These are phyloP conservation scores for Acromyrmex echinatior DNA, from an alignment of 1,140 invertebrate species.

Conservation along the genomic window DNA sequence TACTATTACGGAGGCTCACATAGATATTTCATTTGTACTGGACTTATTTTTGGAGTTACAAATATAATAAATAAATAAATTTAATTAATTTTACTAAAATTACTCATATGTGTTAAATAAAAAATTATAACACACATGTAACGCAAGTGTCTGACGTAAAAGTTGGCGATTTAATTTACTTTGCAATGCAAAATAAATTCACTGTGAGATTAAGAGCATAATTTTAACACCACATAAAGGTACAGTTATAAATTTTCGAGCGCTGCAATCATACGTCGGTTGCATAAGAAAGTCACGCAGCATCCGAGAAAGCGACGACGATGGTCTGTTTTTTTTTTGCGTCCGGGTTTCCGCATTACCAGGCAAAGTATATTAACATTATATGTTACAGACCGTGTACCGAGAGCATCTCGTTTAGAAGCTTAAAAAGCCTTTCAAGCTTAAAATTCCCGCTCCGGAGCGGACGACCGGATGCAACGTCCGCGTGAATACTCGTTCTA, in stretches of 20 bases:
- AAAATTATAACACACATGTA: not conserved
- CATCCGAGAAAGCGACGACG: not conserved
- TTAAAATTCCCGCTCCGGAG: conserved; percentile 24
- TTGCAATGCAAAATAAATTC: not conserved
- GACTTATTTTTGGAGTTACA: too few relatives aligned
- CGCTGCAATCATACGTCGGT: not conserved
- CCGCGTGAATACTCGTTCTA: conserved; percentile 38
- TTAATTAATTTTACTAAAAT: too few relatives aligned
- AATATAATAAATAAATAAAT: too few relatives aligned
- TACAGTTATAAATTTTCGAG: conserved; percentile 1
- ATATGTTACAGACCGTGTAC: not conserved
- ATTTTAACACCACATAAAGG: not conserved
- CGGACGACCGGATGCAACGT: not conserved
- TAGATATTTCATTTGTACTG: too few relatives aligned
- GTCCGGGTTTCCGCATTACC: conserved; percentile 37
- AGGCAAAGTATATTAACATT: conserved; percentile 30
- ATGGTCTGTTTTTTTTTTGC: conserved; percentile 34
- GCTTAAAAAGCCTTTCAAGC: conserved; percentile 48
- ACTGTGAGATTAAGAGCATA: not conserved
- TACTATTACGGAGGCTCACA: too few relatives aligned
- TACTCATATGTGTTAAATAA: not conserved
- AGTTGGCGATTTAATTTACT: not conserved
- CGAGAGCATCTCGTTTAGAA: conserved; percentile 50
- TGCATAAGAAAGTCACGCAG: conserved; percentile 15
- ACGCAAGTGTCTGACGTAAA: not conserved